Conservation (phyloP, 2,113 vertebrate species). For the Larimichthys crocea region DNA sequence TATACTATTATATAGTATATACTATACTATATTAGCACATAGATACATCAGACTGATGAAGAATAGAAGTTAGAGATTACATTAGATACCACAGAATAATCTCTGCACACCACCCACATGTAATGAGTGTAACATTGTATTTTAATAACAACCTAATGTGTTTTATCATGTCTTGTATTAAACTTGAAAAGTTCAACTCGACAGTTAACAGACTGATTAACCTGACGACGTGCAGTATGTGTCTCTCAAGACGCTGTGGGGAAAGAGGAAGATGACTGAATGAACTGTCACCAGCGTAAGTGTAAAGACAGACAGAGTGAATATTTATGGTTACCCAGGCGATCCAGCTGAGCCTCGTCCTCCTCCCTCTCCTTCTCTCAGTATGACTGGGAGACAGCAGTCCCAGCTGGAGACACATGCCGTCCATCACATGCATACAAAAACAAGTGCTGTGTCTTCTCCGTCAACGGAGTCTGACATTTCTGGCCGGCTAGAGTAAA, state of each 20-base stretch:
- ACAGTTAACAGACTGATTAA: neutral
- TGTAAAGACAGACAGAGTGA: neutral
- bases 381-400: slow-evolving; percentile 67
- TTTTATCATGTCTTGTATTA: neutral
- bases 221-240: neutral
- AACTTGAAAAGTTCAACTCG: neutral
- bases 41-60: neutral
- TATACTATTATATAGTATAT: too few relatives aligned
- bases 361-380: slow-evolving; percentile 59
- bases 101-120: neutral
- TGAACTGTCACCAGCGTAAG: neutral
- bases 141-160: neutral
- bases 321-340: slow-evolving; percentile 72
- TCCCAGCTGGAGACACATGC: slow-evolving; percentile 72
- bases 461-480: slow-evolving; percentile 12
- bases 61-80: neutral
- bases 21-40: neutral
- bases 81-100: neutral
- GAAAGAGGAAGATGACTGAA: neutral
- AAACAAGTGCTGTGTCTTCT: slow-evolving; percentile 2
- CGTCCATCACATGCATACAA: slow-evolving; percentile 65
- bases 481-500: neutral
- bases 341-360: slow-evolving; percentile 74
- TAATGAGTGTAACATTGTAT: neutral
- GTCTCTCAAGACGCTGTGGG: neutral